Conservation (phyloP, 2,888 invertebrate genomes). For the Parthenolecanium corni region DNA sequence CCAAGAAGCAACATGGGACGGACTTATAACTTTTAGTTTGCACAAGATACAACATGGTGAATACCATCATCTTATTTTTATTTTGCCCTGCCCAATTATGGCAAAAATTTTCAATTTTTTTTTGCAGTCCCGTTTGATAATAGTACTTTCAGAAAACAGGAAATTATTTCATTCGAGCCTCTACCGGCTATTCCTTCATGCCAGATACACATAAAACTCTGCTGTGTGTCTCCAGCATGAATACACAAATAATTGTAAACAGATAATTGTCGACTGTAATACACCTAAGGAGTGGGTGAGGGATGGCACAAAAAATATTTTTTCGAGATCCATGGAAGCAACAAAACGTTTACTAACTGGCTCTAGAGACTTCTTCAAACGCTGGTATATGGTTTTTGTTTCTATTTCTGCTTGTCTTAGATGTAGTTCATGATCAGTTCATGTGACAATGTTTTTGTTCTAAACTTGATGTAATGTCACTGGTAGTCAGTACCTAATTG, state of each 20-base stretch:
- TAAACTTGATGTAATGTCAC: no score
- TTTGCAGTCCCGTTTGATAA: slow-evolving; percentile 8
- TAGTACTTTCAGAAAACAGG: slow-evolving; percentile 26
- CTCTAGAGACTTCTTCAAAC: neutral
- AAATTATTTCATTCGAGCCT: slow-evolving; percentile 32
- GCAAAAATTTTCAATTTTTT: slow-evolving; percentile 28
- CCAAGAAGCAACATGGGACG: slow-evolving; percentile 31
- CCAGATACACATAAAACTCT: slow-evolving; percentile 31
- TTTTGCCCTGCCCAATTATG: slow-evolving; percentile 34
- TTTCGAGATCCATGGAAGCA: slow-evolving; percentile 35
- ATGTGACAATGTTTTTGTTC: no score
- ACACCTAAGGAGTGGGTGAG: slow-evolving; percentile 36
- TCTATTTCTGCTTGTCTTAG: neutral
- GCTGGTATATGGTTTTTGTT: neutral
- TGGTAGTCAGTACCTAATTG: no score
- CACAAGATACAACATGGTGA: slow-evolving; percentile 24
- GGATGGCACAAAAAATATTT: slow-evolving; percentile 35
- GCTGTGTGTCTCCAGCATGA: slow-evolving; percentile 30
- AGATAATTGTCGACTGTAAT: slow-evolving; percentile 35
- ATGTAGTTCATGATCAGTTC: no score
- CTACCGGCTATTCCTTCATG: slow-evolving; percentile 32
- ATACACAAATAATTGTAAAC: slow-evolving; percentile 34
- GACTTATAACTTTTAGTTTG: slow-evolving; percentile 24
- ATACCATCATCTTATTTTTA: slow-evolving; percentile 35
- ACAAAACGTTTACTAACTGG: slow-evolving; percentile 33